Base-by-base conservation (phyloP, 2,888 invertebrate genomes). In the Melipona bicolor region DNA sequence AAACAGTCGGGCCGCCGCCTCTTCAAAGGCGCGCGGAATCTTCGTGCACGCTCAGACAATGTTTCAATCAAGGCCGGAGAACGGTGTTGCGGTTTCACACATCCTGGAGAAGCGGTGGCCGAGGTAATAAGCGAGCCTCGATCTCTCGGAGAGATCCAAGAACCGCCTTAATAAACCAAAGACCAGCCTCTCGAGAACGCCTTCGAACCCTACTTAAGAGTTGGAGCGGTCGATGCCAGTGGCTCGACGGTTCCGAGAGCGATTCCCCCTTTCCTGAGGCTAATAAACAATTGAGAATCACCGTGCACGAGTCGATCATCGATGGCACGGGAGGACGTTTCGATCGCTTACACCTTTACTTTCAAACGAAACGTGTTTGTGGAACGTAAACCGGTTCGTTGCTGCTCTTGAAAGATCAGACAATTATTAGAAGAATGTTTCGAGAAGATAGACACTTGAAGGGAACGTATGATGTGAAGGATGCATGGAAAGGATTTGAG, bases 141-240 rank as follows among this genome's bases (percentile, higher is more conserved):
- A 87, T 79, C 87, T 74, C 81, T 84, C 72, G 62, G 69, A 77
- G 84, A 77, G 84, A 81, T 73, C 75, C 84, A 74, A 78, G 75
- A 75, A 75, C 71, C 71, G 62, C 81, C 87, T 87, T 87, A 87
- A 87, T 87, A 87, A 87, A 87, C 84, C 87, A 78, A 85, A 76
- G 79, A 79, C 87, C 73, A 77, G 73, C 77, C 87, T 77, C 81
- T 87, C 43, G 73, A 80, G 76, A 61, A 79, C 70, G 67, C 69
- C 84, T 79, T 77, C 75, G 73, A 87, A 81, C 84, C 72, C 56
- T 74, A 70, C 69, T 84, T 75, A 72, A 77, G 79, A 72, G 49
- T 74, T 79, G 21, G 49, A 78, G 52, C 79, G 73, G 84, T 74
- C 86, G 86, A 87, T 84, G 67, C 80, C 36, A 59, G 80, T 74